Percentiles rank a stretch among this genome's conserved stretches.
These are phyloP conservation scores for Diorhabda elongata DNA, from an alignment of 1,140 invertebrate genomes.

Conservation along the genomic window DNA sequence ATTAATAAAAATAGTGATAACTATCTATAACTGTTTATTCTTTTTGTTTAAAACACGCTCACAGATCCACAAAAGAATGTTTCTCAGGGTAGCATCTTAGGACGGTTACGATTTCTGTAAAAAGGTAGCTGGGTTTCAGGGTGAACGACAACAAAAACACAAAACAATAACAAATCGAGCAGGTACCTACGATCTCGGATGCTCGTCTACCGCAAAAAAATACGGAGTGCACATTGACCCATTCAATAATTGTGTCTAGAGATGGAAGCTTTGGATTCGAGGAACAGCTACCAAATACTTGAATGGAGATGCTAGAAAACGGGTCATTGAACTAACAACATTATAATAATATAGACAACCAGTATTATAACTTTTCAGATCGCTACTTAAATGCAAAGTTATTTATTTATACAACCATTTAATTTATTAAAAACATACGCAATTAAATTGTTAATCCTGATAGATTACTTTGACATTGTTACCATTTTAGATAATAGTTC, in stretches of 20 bases:
- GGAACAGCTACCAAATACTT: neutral
- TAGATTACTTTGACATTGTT: too few relatives aligned
- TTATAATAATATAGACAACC: neutral
- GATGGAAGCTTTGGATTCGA: neutral
- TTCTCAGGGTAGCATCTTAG: neutral
- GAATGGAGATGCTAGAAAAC: neutral
- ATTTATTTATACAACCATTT: too few relatives aligned
- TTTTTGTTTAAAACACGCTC: neutral
- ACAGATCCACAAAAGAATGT: neutral
- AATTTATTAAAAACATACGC: too few relatives aligned
- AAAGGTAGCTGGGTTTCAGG: neutral
- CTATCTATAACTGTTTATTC: neutral
- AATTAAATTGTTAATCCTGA: too few relatives aligned
- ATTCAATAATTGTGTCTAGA: neutral
- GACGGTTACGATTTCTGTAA: neutral
- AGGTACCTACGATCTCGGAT: neutral
- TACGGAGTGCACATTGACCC: conserved; percentile 1
- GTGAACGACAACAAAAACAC: conserved; percentile 2
- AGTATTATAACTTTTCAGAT: neutral
- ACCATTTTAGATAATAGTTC: too few relatives aligned
- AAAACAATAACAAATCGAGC: conserved; percentile 2
- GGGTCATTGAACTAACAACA: neutral
- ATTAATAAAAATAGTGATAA: neutral
- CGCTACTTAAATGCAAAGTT: too few relatives aligned
- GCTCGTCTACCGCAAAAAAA: conserved; percentile 1